Evolutionary conservation across 2,888 invertebrate species (phyloP).

Genomic region (Diploptera punctata): DNA sequence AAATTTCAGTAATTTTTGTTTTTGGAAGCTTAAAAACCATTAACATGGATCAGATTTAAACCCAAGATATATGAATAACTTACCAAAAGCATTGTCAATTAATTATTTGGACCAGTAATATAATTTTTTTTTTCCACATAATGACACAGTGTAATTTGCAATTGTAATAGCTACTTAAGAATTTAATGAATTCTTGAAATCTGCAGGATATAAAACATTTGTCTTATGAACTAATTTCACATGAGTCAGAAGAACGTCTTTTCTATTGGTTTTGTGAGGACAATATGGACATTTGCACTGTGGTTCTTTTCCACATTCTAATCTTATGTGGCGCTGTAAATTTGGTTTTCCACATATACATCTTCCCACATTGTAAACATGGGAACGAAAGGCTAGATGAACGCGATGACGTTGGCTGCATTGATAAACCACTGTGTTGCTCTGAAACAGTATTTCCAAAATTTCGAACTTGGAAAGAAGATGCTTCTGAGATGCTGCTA

Average conservation of each 20-base stretch:
- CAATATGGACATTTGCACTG: conserved; percentile 52
- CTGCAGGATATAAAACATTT: background rate
- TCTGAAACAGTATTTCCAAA: background rate
- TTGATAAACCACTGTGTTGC: background rate
- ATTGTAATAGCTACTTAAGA: too few species aligned
- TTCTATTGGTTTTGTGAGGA: conserved; percentile 52
- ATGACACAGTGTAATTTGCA: too few species aligned
- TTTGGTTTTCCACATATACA: conserved; percentile 23
- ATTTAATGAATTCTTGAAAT: too few species aligned
- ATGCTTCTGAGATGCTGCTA: conserved; percentile 5
- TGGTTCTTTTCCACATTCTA: conserved; percentile 49
- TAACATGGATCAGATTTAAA: too few species aligned
- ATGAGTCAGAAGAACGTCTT: conserved; percentile 25
- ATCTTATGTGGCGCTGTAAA: conserved; percentile 42
- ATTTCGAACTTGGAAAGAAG: background rate
- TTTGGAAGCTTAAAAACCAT: too few species aligned
- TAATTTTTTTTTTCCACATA: too few species aligned
- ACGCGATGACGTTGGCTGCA: background rate
- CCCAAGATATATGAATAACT: too few species aligned
- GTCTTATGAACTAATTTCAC: conserved; percentile 3
- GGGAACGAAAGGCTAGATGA: conserved; percentile 6
- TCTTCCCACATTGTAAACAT: conserved; percentile 28
- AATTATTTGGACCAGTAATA: too few species aligned
- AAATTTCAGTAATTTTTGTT: too few species aligned
- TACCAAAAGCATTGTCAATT: too few species aligned